Percentiles rank a stretch among this genome's conserved stretches.
phyloP scores from a whole-genome alignment of 2,797 vertebrate genomes.

The Coracias cyanogaster region DNA sequence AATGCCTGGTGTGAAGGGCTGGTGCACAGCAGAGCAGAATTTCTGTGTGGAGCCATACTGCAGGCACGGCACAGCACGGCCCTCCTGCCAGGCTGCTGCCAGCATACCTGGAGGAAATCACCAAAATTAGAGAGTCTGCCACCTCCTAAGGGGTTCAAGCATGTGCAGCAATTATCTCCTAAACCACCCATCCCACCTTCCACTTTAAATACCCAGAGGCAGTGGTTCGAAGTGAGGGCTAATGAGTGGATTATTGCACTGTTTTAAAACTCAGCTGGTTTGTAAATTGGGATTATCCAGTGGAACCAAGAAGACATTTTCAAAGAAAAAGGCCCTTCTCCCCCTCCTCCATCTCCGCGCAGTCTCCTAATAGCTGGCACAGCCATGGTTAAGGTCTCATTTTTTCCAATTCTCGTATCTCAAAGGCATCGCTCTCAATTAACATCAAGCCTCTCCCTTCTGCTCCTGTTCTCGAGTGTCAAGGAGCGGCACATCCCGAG shows the following conservation, averaged over 20 bases:
- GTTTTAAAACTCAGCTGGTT: slow-evolving; percentile 44
- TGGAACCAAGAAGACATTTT: not conserved
- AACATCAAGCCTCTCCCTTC: slow-evolving; percentile 22
- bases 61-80: not conserved
- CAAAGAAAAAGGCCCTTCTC: not conserved
- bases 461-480: not conserved
- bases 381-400: not conserved
- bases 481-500: not conserved
- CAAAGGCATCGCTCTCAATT: slow-evolving; percentile 20
- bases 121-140: not conserved
- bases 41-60: accelerated
- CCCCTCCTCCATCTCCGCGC: not conserved
- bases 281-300: slow-evolving; percentile 36
- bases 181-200: not conserved
- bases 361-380: not conserved
- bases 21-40: not conserved
- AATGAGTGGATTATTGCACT: slow-evolving; percentile 50
- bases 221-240: not conserved
- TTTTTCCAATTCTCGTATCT: not conserved
- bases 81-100: not conserved
- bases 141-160: not conserved
- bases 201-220: not conserved
- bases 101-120: not conserved
- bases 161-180: slow-evolving; percentile 25
- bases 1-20: not conserved